A percentile compares a stretch with the other conserved stretches of the same genome.
phyloP scores from a whole-genome alignment of 2,888 invertebrate species.

The Dicycla oo region DNA sequence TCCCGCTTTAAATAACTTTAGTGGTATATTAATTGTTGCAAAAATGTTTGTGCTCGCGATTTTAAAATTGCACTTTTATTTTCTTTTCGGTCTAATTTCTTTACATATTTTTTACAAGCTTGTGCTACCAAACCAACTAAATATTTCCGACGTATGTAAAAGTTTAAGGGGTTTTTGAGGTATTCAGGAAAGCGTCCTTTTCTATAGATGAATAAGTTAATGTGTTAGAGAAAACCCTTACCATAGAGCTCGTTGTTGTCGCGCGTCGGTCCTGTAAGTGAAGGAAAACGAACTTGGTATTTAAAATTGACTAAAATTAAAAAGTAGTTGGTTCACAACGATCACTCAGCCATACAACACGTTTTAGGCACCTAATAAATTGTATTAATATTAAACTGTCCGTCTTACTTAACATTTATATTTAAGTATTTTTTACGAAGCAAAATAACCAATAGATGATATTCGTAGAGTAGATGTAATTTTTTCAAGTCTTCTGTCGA shows the following conservation, averaged over 20 bases:
- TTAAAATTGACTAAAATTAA: slow-evolving; percentile 39
- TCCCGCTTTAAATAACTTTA: no score
- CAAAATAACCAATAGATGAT: slow-evolving; percentile 63
- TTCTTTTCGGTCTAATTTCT: neutral
- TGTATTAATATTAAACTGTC: slow-evolving; percentile 66
- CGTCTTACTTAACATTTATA: slow-evolving; percentile 69
- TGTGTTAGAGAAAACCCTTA: neutral
- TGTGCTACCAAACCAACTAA: neutral
- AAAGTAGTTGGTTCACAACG: slow-evolving; percentile 59
- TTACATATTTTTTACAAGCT: neutral
- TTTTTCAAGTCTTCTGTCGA: slow-evolving; percentile 29
- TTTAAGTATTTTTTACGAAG: slow-evolving; percentile 63
- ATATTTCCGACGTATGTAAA: neutral
- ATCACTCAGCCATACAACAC: slow-evolving; percentile 59
- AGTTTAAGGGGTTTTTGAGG: neutral
- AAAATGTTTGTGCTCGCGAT: no score
- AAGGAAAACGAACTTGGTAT: slow-evolving; percentile 34
- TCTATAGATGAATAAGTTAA: neutral
- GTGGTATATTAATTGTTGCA: no score
- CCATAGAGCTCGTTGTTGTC: neutral
- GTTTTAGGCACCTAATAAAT: slow-evolving; percentile 63
- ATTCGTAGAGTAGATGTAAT: slow-evolving; percentile 47
- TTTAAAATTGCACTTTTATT: no score
- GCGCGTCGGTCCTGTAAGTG: neutral
- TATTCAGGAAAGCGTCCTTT: neutral